These are phyloP conservation scores for Rafetus swinhoei DNA, from an alignment of 2,113 vertebrate genomes.

Conservation along the genomic window DNA sequence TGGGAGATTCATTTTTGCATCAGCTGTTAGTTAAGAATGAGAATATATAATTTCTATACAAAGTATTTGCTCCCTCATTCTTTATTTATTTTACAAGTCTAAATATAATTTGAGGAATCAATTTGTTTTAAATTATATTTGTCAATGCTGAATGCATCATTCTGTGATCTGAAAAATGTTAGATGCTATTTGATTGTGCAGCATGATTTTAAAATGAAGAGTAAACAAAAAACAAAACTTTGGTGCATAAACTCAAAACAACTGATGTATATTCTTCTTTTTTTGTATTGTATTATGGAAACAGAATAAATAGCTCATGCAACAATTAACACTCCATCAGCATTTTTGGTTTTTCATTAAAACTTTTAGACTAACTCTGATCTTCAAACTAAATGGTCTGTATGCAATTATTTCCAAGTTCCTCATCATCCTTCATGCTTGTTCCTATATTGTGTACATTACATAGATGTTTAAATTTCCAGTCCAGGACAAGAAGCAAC, in stretches of 20 bases:
- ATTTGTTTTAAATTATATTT: not conserved
- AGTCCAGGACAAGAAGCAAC: not conserved
- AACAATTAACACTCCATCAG: not conserved
- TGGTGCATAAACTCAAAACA: not conserved
- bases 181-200: not conserved
- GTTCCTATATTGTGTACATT: not conserved
- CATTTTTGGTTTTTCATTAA: not conserved
- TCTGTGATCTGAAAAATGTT: not conserved
- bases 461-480: not conserved
- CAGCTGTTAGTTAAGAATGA: not conserved
- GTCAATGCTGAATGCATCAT: not conserved
- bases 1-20: not conserved
- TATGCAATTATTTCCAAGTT: not conserved
- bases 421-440: not conserved
- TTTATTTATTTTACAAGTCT: not conserved
- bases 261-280: not conserved
- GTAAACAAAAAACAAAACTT: not conserved
- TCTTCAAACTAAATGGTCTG: not conserved
- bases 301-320: not conserved
- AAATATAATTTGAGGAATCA: not conserved
- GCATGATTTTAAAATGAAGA: not conserved
- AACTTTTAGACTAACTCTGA: not conserved
- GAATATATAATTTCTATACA: not conserved
- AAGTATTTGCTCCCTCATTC: not conserved
- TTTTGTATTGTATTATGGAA: not conserved